A percentile compares a stretch with the other conserved stretches of the same genome.
Evolutionary conservation across 30 jellyfish, hydroid and myxozoan genomes (phyloP).

Genomic region (Hydractinia echinata): DNA sequence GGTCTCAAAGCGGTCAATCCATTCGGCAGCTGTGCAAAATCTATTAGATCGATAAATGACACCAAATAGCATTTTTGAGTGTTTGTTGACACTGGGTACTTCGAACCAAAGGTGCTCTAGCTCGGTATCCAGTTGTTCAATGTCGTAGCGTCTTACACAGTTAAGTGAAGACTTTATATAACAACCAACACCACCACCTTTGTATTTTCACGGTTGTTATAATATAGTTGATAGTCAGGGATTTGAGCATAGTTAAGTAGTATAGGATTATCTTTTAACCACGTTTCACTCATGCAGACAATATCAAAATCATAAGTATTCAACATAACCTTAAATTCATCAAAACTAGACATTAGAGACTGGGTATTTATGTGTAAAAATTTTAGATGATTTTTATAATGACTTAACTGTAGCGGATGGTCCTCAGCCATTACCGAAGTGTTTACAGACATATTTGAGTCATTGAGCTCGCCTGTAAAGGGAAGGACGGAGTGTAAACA

Average conservation of each 20-base stretch:
- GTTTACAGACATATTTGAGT: neutral
- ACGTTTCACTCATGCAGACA: constrained; percentile 54
- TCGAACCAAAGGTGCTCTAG: constrained; percentile 61
- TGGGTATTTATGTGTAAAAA: constrained; percentile 47
- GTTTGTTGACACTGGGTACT: constrained; percentile 53
- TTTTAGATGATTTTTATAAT: neutral
- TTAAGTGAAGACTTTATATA: constrained; percentile 39
- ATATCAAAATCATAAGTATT: constrained; percentile 48
- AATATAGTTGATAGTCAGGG: constrained; percentile 46
- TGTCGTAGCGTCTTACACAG: constrained; percentile 44
- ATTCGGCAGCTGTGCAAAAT: neutral
- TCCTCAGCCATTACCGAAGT: neutral
- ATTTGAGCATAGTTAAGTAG: constrained; percentile 42
- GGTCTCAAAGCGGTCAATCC: neutral
- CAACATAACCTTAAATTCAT: constrained; percentile 38
- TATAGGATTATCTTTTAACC: constrained; percentile 61
- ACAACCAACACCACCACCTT: constrained; percentile 68
- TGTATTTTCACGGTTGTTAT: constrained; percentile 44
- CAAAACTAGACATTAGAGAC: constrained; percentile 45
- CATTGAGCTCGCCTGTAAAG: constrained; percentile 5
- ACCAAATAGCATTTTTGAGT: constrained; percentile 58
- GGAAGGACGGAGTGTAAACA: constrained; percentile 30
- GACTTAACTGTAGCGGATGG: neutral
- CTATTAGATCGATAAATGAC: too few relatives aligned
- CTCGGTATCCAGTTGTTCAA: constrained; percentile 54